Conservation (phyloP, 2,113 vertebrate species). For the Thalassoma bifasciatum region DNA sequence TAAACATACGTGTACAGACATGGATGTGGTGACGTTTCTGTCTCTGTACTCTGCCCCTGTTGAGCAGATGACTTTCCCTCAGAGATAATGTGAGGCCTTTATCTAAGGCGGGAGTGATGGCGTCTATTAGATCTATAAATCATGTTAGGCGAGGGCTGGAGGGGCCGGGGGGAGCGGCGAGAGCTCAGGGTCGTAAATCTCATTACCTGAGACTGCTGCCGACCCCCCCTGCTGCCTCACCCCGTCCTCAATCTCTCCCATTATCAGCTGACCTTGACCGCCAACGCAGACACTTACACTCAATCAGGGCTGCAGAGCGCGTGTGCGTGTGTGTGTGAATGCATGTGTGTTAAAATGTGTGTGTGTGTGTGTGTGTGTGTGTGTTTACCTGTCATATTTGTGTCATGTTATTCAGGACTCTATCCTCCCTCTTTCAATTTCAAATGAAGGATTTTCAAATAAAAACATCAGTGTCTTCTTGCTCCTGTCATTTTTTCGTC, state of each 20-base stretch:
- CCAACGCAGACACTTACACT: constrained; percentile 77
- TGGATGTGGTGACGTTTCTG: constrained; percentile 11
- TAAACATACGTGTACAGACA: neutral
- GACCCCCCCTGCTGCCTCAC: constrained; percentile 62
- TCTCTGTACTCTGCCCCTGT: constrained; percentile 51
- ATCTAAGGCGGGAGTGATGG: constrained; percentile 68
- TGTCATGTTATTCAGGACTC: constrained; percentile 44
- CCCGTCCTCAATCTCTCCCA: constrained; percentile 79
- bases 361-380: constrained; percentile 13
- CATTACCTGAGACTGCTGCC: constrained; percentile 78
- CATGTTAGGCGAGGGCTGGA: constrained; percentile 68
- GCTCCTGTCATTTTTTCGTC: constrained; percentile 35
- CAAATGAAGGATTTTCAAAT: constrained; percentile 42
- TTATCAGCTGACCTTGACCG: constrained; percentile 83
- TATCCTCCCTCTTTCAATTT: neutral
- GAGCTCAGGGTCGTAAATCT: constrained; percentile 83
- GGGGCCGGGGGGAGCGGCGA: constrained; percentile 23
- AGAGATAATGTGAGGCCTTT: constrained; percentile 72
- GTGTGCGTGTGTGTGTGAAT: constrained; percentile 18
- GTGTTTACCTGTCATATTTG: constrained; percentile 58
- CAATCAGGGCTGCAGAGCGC: constrained; percentile 69
- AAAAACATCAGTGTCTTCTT: constrained; percentile 49
- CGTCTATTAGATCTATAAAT: constrained; percentile 82
- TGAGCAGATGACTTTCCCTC: constrained; percentile 67
- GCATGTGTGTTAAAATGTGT: constrained; percentile 13